Evolutionary conservation across 2,797 vertebrate genomes (phyloP).

Genomic region (Dermochelys coriacea): DNA sequence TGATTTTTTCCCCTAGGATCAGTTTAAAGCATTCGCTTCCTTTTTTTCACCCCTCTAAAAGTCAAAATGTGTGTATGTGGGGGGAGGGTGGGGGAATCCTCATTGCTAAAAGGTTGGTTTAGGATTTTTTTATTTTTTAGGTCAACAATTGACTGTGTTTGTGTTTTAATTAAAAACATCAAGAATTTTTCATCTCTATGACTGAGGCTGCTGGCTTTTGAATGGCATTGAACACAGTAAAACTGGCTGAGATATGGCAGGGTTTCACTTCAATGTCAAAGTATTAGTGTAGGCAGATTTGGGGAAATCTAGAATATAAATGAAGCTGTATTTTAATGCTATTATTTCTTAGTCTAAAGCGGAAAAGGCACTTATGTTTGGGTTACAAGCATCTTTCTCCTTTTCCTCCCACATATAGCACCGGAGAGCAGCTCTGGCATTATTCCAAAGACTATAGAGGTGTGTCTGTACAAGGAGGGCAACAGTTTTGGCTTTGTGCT

Average conservation of each 20-base stretch:
- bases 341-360: background rate
- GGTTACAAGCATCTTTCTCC: slow-evolving; percentile 43
- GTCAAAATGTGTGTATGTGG: slow-evolving; percentile 33
- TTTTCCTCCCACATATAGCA: slow-evolving; percentile 78
- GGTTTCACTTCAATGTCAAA: slow-evolving; percentile 61
- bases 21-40: slow-evolving; percentile 69
- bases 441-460: slow-evolving; percentile 95
- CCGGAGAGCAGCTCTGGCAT: slow-evolving; percentile 91
- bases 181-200: background rate
- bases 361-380: background rate
- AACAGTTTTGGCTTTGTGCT: slow-evolving; percentile 97
- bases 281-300: slow-evolving; percentile 49
- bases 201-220: slow-evolving; percentile 49
- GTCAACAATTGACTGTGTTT: slow-evolving; percentile 40
- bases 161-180: slow-evolving; percentile 27
- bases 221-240: slow-evolving; percentile 53
- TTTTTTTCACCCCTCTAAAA: slow-evolving; percentile 23
- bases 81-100: background rate
- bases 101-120: slow-evolving; percentile 64
- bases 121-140: slow-evolving; percentile 72
- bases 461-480: slow-evolving; percentile 96
- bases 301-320: background rate
- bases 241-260: slow-evolving; percentile 39
- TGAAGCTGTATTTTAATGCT: background rate
- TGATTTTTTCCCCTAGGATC: slow-evolving; percentile 47